phyloP scores from a whole-genome alignment of 2,888 invertebrate species.

The Cheiracanthium punctorium region DNA sequence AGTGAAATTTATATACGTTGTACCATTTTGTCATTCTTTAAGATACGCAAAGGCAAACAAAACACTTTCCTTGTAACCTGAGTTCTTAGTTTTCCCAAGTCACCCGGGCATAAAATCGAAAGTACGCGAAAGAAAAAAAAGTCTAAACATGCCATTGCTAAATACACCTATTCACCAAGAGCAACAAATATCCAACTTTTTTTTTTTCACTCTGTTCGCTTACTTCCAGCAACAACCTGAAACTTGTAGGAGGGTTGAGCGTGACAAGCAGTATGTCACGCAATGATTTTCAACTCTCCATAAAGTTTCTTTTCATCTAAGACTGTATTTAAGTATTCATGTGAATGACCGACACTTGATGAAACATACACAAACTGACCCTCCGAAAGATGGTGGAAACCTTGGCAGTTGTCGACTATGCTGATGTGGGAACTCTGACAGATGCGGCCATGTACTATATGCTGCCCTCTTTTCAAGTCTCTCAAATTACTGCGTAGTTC shows the following conservation, averaged over 20 bases:
- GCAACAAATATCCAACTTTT: constrained; percentile 30
- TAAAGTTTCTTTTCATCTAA: not conserved
- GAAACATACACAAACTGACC: not conserved
- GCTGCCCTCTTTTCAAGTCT: not conserved
- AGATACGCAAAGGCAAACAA: too few relatives aligned
- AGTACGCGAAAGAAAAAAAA: not conserved
- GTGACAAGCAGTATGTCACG: constrained; percentile 45
- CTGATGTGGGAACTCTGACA: not conserved
- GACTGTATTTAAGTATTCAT: constrained; percentile 25
- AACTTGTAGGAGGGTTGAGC: not conserved
- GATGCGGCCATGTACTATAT: not conserved
- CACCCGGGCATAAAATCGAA: not conserved
- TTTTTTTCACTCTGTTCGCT: constrained; percentile 4
- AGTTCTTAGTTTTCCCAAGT: not conserved
- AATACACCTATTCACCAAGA: constrained; percentile 13
- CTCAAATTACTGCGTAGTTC: not conserved
- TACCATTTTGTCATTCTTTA: too few relatives aligned
- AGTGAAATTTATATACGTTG: too few relatives aligned
- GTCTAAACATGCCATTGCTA: constrained; percentile 43
- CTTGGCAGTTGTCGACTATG: not conserved
- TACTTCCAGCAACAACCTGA: constrained; percentile 39
- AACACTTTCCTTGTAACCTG: not conserved
- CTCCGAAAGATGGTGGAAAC: not conserved
- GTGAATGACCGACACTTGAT: constrained; percentile 22
- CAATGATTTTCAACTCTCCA: constrained; percentile 18